Evolutionary conservation across 2,888 invertebrate genomes (phyloP).

Genomic region (Melinopterus prodromus): DNA sequence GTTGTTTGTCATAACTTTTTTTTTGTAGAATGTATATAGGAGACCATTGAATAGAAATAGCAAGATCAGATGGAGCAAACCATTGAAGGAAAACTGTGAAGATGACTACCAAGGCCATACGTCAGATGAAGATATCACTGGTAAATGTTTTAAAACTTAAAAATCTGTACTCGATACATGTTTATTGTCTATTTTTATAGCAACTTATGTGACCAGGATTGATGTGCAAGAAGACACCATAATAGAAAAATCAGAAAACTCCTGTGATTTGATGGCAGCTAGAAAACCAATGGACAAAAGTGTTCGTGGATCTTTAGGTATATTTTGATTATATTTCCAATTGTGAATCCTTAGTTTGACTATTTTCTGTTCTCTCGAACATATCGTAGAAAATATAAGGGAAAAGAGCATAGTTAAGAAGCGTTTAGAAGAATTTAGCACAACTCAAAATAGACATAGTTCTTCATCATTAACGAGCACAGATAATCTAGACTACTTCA

Average conservation of each 20-base stretch:
- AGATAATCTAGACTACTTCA: not conserved
- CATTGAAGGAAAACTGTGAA: not conserved
- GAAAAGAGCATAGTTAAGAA: not conserved
- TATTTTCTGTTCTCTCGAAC: not conserved
- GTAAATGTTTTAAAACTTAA: not conserved
- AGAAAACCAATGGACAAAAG: not conserved
- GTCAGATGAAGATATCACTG: not conserved
- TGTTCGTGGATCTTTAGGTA: not conserved
- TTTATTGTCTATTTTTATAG: not conserved
- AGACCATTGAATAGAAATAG: not conserved
- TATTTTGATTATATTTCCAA: not conserved
- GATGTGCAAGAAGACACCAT: not conserved
- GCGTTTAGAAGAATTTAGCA: not conserved
- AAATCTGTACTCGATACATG: not conserved
- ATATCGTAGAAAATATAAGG: not conserved
- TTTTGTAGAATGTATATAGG: not conserved
- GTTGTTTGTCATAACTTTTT: not conserved
- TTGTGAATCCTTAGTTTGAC: not conserved
- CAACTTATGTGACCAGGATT: not conserved
- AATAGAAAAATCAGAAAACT: not conserved
- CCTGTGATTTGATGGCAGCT: not conserved
- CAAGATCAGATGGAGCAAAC: not conserved
- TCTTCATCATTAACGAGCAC: not conserved
- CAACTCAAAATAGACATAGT: not conserved
- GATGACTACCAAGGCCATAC: not conserved